Base-by-base conservation (phyloP, 1,140 invertebrate species). In the Drosophila seguyi region DNA sequence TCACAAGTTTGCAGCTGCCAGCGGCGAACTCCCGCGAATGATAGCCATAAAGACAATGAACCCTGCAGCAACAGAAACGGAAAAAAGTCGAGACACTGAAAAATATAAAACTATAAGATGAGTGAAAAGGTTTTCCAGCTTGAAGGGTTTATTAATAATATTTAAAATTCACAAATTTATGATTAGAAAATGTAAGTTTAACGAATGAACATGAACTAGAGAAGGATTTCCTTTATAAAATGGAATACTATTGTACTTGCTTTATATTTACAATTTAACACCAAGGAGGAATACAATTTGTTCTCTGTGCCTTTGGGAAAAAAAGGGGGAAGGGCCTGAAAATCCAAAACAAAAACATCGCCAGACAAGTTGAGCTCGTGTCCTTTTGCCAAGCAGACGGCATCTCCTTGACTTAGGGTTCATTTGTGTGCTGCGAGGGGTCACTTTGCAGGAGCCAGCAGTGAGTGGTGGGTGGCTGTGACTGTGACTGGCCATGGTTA, bases 41-140 rank as follows among this genome's bases (percentile, higher is more conserved):
- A 81, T 81, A 44, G 63, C 75, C 76, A 81, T 90, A 75, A 88
- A 90, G 81, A 66, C 85, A 90, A 90, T 90, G 85, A 90, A 71
- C 52, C 75, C 60, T 27, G 41, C 52, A 27, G 60, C 61, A 59
- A 78, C 25, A 67, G 36, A 73, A 81, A 78, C 6, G 7, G 7
- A 39, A 55, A 78, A 52, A 68, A 41, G 25, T 58, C 1, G 7
- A 38, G 57, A 36, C 56, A 52, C 36, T 25, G 3, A 44, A 36
- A 53, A 16, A 22, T 36, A 34, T 3, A 6, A 13, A 4, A 14
- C 10, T 7, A 16, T 11, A 45, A 14, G n/a, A 53, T 29, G 16
- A 22, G 18, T 22, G 16, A 39, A 39, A 39, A 16, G 14, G 6
- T 14, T 18, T 18, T 42, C 3, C 7, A 42, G 8, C 18, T 20